Percentiles rank a stretch among this genome's conserved stretches.
phyloP scores from a whole-genome alignment of 2,797 vertebrate species.

The Varecia variegata region DNA sequence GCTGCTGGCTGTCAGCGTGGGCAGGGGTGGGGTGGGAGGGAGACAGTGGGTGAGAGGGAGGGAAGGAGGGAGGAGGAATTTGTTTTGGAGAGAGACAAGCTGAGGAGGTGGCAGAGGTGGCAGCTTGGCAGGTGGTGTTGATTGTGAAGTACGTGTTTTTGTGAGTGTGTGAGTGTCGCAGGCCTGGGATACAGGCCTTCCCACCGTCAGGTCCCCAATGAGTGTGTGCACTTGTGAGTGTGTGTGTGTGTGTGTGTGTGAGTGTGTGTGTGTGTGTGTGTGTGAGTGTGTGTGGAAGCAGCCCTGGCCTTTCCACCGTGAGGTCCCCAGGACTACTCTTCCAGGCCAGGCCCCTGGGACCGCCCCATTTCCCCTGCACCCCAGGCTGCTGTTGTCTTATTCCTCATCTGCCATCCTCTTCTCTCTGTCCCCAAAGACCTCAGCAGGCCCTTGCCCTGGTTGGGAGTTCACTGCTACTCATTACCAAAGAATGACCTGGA shows the following conservation, averaged over 20 bases:
- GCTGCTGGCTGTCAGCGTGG: background rate
- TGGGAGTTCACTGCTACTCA: background rate
- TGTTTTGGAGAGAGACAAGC: slow-evolving; percentile 32
- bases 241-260: background rate
- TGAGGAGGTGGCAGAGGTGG: background rate
- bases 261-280: background rate
- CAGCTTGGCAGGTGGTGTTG: slow-evolving; percentile 41
- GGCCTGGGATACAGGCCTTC: background rate
- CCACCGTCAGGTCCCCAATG: background rate
- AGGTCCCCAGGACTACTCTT: background rate
- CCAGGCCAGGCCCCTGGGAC: background rate
- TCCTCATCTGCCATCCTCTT: background rate
- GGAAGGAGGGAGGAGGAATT: background rate
- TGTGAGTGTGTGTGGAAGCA: background rate
- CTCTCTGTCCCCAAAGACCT: background rate
- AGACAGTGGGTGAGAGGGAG: background rate
- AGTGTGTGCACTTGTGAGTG: background rate
- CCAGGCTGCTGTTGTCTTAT: background rate
- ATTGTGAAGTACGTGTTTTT: background rate
- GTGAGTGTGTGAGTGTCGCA: background rate
- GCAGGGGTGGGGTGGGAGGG: background rate
- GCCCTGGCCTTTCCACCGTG: background rate
- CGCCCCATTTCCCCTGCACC: background rate
- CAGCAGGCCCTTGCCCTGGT: background rate
- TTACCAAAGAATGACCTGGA: slow-evolving; percentile 18